Conservation (phyloP, 2,113 vertebrate genomes). For the Syngnathus typhle region DNA sequence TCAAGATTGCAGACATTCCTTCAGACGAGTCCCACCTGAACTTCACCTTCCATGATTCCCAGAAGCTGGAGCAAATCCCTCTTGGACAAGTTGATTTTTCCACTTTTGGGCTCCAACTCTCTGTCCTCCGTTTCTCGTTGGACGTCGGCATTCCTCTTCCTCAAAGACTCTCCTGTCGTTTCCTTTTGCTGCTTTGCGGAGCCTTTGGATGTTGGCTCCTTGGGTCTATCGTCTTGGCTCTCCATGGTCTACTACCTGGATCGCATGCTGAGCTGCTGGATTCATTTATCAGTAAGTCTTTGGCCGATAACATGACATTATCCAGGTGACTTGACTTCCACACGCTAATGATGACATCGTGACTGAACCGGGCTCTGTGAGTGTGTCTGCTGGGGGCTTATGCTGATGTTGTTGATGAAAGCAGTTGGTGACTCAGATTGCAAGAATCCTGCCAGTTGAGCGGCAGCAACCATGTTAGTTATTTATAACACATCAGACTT, state of each 20-base stretch:
- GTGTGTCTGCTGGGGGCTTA: background rate
- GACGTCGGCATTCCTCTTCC: slow-evolving; percentile 39
- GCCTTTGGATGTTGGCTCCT: slow-evolving; percentile 61
- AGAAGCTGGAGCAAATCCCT: slow-evolving; percentile 84
- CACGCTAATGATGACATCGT: background rate
- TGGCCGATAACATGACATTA: background rate
- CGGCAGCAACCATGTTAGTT: slow-evolving; percentile 47
- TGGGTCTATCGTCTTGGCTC: slow-evolving; percentile 71
- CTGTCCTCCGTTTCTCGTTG: slow-evolving; percentile 60
- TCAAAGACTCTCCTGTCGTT: slow-evolving; percentile 33
- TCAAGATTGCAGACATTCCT: background rate
- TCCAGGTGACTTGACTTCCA: background rate
- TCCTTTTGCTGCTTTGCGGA: slow-evolving; percentile 51
- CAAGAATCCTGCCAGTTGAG: slow-evolving; percentile 40
- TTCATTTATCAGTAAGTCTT: background rate
- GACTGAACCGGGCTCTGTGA: background rate
- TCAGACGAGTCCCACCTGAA: slow-evolving; percentile 75
- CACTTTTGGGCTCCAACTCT: slow-evolving; percentile 34
- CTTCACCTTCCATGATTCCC: slow-evolving; percentile 93
- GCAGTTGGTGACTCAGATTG: slow-evolving; percentile 47
- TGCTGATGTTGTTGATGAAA: slow-evolving; percentile 42
- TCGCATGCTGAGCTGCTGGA: slow-evolving; percentile 79
- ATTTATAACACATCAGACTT: slow-evolving; percentile 60
- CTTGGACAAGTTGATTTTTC: slow-evolving; percentile 65
- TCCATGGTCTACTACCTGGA: slow-evolving; percentile 81